A percentile compares a stretch with the other conserved stretches of the same genome.
phyloP scores from a whole-genome alignment of 2,113 vertebrate species.

The Paratilapia polleni region DNA sequence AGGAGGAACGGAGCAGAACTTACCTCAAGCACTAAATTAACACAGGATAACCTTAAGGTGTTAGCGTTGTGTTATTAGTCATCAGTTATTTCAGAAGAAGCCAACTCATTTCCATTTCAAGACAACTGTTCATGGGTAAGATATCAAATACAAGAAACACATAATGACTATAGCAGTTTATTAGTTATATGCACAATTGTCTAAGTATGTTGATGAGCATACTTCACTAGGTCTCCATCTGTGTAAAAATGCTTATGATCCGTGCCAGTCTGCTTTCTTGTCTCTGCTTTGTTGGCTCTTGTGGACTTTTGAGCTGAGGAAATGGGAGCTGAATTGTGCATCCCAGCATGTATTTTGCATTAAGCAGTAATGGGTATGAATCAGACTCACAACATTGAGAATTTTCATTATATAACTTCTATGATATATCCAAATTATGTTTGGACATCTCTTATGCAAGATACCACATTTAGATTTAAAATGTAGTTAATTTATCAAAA shows the following conservation, averaged over 20 bases:
- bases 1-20: not conserved
- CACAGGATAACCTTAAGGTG: conserved; percentile 5
- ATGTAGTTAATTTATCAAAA: no score
- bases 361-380: not conserved
- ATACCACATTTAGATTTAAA: no score
- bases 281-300: not conserved
- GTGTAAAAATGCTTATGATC: not conserved
- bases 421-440: no score
- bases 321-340: not conserved
- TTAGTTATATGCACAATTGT: not conserved
- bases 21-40: not conserved
- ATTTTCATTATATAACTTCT: no score
- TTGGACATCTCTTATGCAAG: no score
- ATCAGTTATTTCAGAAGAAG: not conserved
- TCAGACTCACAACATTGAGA: not conserved
- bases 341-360: not conserved
- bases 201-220: not conserved
- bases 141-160: not conserved
- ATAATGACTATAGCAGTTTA: not conserved
- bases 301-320: not conserved
- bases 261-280: not conserved
- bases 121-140: not conserved
- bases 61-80: not conserved
- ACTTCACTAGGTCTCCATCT: not conserved
- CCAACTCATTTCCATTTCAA: conserved; percentile 9